Conservation (phyloP, 2,888 invertebrate species). For the Amiota mariae region DNA sequence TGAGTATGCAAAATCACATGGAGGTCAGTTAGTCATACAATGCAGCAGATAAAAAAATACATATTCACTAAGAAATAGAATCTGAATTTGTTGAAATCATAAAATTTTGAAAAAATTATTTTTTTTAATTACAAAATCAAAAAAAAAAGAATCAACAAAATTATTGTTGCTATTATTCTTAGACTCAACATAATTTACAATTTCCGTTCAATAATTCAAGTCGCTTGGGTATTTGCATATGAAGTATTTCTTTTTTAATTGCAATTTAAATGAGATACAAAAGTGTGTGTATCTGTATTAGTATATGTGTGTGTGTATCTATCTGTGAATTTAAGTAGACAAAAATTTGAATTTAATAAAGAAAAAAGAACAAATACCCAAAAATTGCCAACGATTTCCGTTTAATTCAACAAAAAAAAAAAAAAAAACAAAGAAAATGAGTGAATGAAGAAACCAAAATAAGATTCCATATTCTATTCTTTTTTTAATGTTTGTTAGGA, state of each 20-base stretch:
- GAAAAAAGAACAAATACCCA: not conserved
- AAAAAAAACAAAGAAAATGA: not conserved
- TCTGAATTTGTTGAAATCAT: too few relatives aligned
- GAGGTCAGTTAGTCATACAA: too few relatives aligned
- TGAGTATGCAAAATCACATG: too few relatives aligned
- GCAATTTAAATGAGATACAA: too few relatives aligned
- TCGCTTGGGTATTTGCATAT: too few relatives aligned
- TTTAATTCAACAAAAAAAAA: not conserved
- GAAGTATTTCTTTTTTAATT: too few relatives aligned
- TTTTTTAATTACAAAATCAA: not conserved
- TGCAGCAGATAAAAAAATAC: too few relatives aligned
- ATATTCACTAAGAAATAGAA: too few relatives aligned
- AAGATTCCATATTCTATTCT: not conserved
- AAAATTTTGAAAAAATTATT: not conserved
- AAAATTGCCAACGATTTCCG: constrained; percentile 18
- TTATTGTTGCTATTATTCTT: not conserved
- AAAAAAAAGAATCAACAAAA: not conserved
- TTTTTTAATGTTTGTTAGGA: not conserved
- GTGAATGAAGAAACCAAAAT: not conserved
- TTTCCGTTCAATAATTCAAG: constrained; percentile 2
- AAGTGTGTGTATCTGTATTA: too few relatives aligned
- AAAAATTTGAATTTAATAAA: too few relatives aligned
- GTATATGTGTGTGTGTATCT: too few relatives aligned
- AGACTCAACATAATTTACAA: constrained; percentile 4
- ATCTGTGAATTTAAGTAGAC: too few relatives aligned